These are phyloP conservation scores for Aythya baeri DNA, from an alignment of 2,113 vertebrate species.

Conservation along the genomic window DNA sequence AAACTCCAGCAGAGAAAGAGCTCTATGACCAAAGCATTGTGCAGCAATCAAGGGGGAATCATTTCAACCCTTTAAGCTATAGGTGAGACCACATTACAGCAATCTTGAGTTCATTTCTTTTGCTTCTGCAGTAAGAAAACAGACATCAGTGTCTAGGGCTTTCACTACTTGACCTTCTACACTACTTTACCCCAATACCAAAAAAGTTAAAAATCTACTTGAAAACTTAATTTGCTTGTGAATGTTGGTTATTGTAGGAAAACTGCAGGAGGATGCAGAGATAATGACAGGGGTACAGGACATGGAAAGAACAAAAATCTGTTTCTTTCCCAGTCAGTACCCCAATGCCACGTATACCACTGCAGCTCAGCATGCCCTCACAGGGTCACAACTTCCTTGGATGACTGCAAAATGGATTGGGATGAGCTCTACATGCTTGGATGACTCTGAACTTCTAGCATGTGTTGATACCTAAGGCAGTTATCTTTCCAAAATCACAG, in stretches of 20 bases:
- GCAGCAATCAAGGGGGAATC: background rate
- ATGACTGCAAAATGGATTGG: background rate
- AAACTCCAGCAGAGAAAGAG: background rate
- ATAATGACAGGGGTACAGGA: background rate
- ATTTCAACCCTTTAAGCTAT: background rate
- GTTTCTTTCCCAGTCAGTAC: background rate
- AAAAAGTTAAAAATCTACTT: background rate
- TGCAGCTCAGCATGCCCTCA: background rate
- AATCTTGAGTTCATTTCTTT: background rate
- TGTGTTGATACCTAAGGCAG: background rate
- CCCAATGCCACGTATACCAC: fast-evolving
- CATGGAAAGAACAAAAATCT: background rate
- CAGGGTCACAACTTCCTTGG: background rate
- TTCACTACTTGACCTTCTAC: background rate
- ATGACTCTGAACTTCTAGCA: fast-evolving
- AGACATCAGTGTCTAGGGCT: background rate
- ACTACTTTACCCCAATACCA: background rate
- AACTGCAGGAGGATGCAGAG: background rate
- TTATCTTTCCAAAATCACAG: background rate
- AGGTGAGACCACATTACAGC: background rate
- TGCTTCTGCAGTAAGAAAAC: background rate
- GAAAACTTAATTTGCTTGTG: background rate
- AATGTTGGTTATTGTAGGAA: background rate
- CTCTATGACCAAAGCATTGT: background rate
- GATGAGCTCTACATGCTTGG: background rate